phyloP scores from a whole-genome alignment of 2,113 vertebrate species.

The Lates calcarifer region DNA sequence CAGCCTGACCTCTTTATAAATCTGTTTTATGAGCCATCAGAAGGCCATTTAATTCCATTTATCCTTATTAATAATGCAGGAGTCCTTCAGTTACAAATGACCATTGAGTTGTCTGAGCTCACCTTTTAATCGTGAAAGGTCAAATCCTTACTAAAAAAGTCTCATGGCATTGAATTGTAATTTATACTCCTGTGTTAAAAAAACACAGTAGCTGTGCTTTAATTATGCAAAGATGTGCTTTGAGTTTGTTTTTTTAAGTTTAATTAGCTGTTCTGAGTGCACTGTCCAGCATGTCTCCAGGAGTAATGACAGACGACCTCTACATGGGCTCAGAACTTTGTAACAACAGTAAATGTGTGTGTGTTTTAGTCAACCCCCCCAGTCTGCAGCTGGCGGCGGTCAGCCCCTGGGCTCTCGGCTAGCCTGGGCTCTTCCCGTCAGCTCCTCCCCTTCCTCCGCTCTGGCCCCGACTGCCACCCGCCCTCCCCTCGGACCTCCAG shows the following conservation, averaged over 20 bases:
- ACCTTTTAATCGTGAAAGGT: slow-evolving; percentile 27
- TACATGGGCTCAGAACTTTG: background rate
- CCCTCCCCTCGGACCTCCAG: slow-evolving; percentile 78
- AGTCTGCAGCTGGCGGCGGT: slow-evolving; percentile 73
- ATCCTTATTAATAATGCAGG: slow-evolving; percentile 63
- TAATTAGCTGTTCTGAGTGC: background rate
- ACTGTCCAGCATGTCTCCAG: background rate
- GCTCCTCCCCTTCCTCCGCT: slow-evolving; percentile 86
- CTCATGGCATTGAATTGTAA: background rate
- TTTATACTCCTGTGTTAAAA: background rate
- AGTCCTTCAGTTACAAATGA: slow-evolving; percentile 19
- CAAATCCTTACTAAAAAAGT: background rate
- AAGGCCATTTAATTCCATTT: slow-evolving; percentile 61
- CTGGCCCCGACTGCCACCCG: slow-evolving; percentile 85
- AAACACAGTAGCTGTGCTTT: background rate
- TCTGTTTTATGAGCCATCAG: slow-evolving; percentile 44
- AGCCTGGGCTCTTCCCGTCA: slow-evolving; percentile 89
- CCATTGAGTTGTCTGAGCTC: slow-evolving; percentile 17
- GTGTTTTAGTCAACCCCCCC: slow-evolving; percentile 85
- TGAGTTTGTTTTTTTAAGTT: background rate
- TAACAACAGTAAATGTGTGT: background rate
- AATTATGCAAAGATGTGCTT: background rate
- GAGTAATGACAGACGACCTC: too few species aligned
- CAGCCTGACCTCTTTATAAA: slow-evolving; percentile 12
- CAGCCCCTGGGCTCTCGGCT: slow-evolving; percentile 91